Conservation (phyloP, 2,797 vertebrate species). For the Oreonectes daqikongensis region DNA sequence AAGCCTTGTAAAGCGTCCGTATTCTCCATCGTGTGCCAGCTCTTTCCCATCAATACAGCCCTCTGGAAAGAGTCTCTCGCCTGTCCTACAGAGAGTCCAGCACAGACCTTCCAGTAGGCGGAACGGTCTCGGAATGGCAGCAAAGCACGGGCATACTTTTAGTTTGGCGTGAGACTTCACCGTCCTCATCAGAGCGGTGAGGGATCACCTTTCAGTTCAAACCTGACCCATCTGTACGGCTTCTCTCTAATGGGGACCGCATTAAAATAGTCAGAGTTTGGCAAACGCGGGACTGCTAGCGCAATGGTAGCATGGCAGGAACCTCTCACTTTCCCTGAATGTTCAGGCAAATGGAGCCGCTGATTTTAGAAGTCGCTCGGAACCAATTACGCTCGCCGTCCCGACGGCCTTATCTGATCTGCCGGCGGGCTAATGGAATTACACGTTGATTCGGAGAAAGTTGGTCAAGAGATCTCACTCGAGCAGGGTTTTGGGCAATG, state of each 20-base stretch:
- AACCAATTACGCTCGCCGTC: constrained; percentile 60
- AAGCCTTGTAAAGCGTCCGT: constrained; percentile 70
- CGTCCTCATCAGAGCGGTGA: constrained; percentile 8
- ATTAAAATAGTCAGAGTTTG: constrained; percentile 40
- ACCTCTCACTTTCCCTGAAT: constrained; percentile 57
- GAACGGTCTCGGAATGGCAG: constrained; percentile 27
- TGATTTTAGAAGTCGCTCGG: constrained; percentile 51
- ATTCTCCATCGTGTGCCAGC: constrained; percentile 63
- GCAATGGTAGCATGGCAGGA: constrained; percentile 56
- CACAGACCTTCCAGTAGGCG: constrained; percentile 31
- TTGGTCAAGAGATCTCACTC: constrained; percentile 36
- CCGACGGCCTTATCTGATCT: constrained; percentile 66
- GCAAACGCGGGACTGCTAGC: neutral
- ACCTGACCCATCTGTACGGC: constrained; percentile 29
- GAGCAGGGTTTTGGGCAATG: constrained; percentile 37
- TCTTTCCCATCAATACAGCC: constrained; percentile 77
- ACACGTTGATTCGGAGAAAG: constrained; percentile 60
- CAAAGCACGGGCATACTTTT: neutral
- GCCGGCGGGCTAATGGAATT: constrained; percentile 56
- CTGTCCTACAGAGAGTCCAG: constrained; percentile 27
- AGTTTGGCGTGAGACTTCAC: constrained; percentile 26
- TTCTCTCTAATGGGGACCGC: constrained; percentile 37
- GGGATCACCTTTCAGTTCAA: constrained; percentile 47
- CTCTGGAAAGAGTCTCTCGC: constrained; percentile 62
- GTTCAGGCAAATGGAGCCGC: constrained; percentile 55